phyloP scores from a whole-genome alignment of 2,797 vertebrate genomes.

The Pipistrellus pipistrellus region DNA sequence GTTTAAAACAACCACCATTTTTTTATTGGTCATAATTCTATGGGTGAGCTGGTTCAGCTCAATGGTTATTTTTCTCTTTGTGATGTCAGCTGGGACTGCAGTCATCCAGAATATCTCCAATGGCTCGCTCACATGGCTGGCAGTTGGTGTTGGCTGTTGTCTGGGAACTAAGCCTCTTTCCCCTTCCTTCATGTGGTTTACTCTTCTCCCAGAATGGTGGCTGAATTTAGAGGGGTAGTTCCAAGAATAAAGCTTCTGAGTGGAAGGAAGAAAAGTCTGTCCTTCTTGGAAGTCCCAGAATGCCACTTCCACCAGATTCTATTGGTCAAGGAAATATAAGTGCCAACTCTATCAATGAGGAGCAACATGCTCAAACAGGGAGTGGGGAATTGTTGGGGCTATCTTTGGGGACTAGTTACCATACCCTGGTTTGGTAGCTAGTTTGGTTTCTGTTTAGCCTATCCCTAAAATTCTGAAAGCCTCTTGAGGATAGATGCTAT shows the following conservation, averaged over 20 bases:
- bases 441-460: not conserved
- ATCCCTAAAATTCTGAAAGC: not conserved
- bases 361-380: not conserved
- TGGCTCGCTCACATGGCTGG: not conserved
- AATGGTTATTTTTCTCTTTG: not conserved
- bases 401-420: not conserved
- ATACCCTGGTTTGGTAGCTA: not conserved
- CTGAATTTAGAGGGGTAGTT: not conserved
- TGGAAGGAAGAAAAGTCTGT: conserved; percentile 22
- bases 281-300: conserved; percentile 31
- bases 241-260: conserved; percentile 9
- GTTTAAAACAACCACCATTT: conserved; percentile 21
- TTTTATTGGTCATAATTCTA: not conserved
- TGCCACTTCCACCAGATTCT: not conserved
- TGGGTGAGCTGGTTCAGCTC: not conserved
- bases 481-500: not conserved
- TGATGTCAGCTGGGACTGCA: not conserved
- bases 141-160: not conserved
- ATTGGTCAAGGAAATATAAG: conserved; percentile 27
- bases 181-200: not conserved
- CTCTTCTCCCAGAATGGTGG: not conserved
- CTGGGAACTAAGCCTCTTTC: not conserved
- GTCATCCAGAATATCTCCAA: not conserved
- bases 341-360: not conserved
- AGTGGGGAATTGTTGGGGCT: not conserved